Evolutionary conservation across 23 tunicate genomes (phyloP), one percentile per base, ranked within the genome.

Genomic region (Diplosoma virens): DNA sequence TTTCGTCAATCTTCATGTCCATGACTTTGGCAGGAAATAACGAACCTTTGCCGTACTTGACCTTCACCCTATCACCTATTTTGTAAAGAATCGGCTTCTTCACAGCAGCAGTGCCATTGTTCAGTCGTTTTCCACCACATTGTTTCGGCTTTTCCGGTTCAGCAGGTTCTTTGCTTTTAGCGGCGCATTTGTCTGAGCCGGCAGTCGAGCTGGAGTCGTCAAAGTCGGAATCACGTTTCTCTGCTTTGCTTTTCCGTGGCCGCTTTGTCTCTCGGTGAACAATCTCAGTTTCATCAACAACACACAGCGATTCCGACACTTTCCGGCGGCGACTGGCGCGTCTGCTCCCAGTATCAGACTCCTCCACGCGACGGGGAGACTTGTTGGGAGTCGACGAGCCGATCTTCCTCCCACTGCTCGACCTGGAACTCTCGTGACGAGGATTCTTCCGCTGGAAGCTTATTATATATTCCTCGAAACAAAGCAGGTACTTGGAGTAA

Each of bases 1-100:
- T 82, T 23, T 81, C 96, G 28, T 73, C 78, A 3, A 33, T 30
- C 18, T 82, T 79, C n/a, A 82, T 73, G 58, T 77, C 83, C 11
- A 89, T 65, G 24, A 89, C 84, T 71, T 89, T 89, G 28, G 96
- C 96, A 72, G 56, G 52, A 75, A 82, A 89, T 16, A 82, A 55
- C 5, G 96, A 84, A 35, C 80, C 96, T 52, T 76, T 86, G 18
- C 96, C 96, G 59, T 89, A 89, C 56, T 89, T 89, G 14, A 89
- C 88, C 34, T 58, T 53, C 32, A 89, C 28, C 65, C 72, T 82
- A 30, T 89, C 96, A 1, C 88, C 88, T 0, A 47, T 27, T 64
- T 82, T 82, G 56, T 74, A 82, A 2, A 27, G 11, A 23, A 47
- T 55, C 22, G 50, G 56, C 76, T 82, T 82, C 25, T 58, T 63